Evolutionary conservation across 1,140 invertebrate species (phyloP).

Genomic region (Drosophila repleta): DNA sequence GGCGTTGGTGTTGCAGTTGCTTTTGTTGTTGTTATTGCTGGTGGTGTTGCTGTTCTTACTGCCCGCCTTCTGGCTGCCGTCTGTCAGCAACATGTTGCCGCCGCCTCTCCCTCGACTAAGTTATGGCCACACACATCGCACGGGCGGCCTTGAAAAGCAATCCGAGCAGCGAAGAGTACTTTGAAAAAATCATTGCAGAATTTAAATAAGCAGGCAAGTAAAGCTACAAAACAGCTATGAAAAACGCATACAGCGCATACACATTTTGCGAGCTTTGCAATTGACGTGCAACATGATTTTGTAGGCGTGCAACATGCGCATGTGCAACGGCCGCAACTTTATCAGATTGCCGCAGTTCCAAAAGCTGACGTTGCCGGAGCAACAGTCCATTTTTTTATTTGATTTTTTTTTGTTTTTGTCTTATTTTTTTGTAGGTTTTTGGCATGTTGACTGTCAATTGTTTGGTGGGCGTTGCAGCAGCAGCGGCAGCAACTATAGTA

Average conservation of each 20-base stretch:
- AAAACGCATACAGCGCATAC: conserved; percentile 31
- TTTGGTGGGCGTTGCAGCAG: conserved; percentile 74
- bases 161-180: conserved; percentile 52
- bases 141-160: conserved; percentile 64
- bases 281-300: conserved; percentile 84
- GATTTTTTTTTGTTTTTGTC: conserved; percentile 11
- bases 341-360: conserved; percentile 67
- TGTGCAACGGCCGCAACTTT: conserved; percentile 77
- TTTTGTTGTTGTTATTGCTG: conserved; percentile 19
- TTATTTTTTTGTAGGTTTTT: conserved; percentile 40
- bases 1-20: conserved; percentile 45
- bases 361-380: conserved; percentile 36
- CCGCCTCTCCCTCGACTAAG: conserved; percentile 16
- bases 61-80: conserved; percentile 73
- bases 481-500: conserved; percentile 36
- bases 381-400: conserved; percentile 34
- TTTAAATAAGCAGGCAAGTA: conserved; percentile 70
- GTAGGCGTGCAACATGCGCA: conserved; percentile 84
- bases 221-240: conserved; percentile 13
- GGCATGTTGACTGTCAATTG: conserved; percentile 78
- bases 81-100: conserved; percentile 62
- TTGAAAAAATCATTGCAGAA: conserved; percentile 77
- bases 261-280: conserved; percentile 70
- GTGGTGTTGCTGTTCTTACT: conserved; percentile 18
- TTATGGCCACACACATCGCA: conserved; percentile 65